phyloP scores from a whole-genome alignment of 2,888 invertebrate genomes.

The Tortrix viridana region DNA sequence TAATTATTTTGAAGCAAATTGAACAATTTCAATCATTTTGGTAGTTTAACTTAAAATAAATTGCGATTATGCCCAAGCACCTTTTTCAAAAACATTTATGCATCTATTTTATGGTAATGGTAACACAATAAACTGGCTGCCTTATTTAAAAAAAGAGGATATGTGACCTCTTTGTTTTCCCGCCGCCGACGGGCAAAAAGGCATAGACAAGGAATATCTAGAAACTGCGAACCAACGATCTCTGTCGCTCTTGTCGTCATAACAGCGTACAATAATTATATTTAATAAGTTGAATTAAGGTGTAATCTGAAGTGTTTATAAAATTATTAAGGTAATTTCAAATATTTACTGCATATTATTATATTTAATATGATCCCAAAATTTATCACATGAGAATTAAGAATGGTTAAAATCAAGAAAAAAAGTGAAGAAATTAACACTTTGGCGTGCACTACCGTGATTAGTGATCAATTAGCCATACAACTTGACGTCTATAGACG shows the following conservation, averaged over 20 bases:
- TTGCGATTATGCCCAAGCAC: background rate
- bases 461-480: too few relatives aligned
- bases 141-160: too few relatives aligned
- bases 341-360: conserved; percentile 4
- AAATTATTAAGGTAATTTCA: conserved; percentile 8
- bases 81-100: background rate
- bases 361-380: background rate
- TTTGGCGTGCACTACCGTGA: too few relatives aligned
- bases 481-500: too few relatives aligned
- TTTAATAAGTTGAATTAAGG: conserved; percentile 1
- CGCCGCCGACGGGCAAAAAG: background rate
- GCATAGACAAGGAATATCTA: conserved; percentile 26
- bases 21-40: conserved; percentile 4
- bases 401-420: too few relatives aligned
- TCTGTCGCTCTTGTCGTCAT: conserved; percentile 17
- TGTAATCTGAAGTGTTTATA: background rate
- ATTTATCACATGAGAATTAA: background rate
- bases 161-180: background rate
- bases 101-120: background rate
- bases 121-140: background rate
- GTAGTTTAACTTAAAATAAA: background rate
- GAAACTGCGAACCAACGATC: conserved; percentile 29
- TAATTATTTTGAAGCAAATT: conserved; percentile 4
- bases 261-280: conserved; percentile 9
- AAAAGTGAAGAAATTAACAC: too few relatives aligned